Percentiles rank a stretch among this genome's conserved stretches.
Conservation (phyloP, 2,113 vertebrate species). For the Pelmatolapia mariae region DNA sequence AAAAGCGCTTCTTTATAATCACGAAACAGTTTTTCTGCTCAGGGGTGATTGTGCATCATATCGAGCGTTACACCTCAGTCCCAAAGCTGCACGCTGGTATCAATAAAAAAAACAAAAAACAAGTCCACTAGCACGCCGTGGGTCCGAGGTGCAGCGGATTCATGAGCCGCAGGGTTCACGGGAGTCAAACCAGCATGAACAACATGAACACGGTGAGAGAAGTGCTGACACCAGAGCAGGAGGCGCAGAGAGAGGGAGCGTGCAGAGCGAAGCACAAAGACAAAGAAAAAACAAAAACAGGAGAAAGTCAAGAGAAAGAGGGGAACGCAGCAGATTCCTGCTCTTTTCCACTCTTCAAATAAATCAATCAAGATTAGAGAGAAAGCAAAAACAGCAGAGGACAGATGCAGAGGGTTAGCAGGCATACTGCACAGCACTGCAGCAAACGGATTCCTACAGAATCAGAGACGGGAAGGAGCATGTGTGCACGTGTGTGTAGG, state of each 20-base stretch:
- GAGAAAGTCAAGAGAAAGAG: not conserved
- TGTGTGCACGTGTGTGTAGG: not conserved
- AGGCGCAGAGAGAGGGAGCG: not conserved
- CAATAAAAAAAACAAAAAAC: not conserved
- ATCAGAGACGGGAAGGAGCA: not conserved
- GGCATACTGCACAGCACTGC: not conserved
- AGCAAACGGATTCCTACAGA: not conserved
- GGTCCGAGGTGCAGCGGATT: not conserved
- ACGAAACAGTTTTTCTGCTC: not conserved
- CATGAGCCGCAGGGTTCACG: not conserved
- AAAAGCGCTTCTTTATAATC: rapidly evolving
- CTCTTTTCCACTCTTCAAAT: slow-evolving; percentile 30
- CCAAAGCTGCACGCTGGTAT: not conserved
- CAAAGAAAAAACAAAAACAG: not conserved
- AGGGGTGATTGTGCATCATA: not conserved
- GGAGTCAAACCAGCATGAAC: slow-evolving; percentile 1
- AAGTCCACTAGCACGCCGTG: not conserved
- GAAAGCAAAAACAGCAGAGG: not conserved
- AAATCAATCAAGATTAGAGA: slow-evolving; percentile 21
- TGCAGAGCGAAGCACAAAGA: not conserved
- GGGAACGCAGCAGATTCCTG: not conserved
- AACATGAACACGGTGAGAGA: not conserved
- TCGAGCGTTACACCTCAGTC: not conserved
- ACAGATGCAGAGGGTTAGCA: not conserved
- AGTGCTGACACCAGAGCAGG: slow-evolving; percentile 18